Conservation (phyloP, 2,113 vertebrate genomes). For the Turnix velox region DNA sequence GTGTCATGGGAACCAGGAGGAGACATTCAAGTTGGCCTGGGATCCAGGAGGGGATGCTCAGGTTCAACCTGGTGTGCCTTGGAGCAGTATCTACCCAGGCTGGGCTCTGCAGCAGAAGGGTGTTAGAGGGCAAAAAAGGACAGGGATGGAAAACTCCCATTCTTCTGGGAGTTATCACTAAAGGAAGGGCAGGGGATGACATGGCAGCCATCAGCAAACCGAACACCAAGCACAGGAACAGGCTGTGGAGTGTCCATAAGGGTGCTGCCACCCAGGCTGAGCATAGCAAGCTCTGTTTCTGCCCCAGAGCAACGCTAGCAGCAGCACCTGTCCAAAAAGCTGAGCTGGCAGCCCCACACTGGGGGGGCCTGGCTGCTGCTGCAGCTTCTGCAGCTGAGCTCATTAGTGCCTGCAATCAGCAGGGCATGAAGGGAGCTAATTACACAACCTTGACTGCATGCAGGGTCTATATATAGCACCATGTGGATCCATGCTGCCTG, state of each 20-base stretch:
- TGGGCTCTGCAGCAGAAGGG: background rate
- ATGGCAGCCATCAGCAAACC: accelerated
- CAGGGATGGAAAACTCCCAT: background rate
- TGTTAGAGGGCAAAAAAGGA: background rate
- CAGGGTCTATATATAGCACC: background rate
- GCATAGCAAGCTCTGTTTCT: background rate
- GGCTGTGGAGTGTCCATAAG: background rate
- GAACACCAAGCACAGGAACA: accelerated
- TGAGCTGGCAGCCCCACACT: background rate
- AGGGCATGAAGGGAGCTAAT: conserved; percentile 10
- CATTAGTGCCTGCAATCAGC: conserved; percentile 35
- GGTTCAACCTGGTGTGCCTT: background rate
- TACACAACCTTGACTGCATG: background rate
- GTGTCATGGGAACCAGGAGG: background rate
- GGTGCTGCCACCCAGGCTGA: background rate
- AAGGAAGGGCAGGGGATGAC: background rate
- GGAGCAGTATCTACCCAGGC: background rate
- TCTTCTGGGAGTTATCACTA: background rate
- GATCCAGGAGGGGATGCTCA: background rate
- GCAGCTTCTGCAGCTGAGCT: background rate
- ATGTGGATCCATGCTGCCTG: background rate
- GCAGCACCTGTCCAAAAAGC: background rate
- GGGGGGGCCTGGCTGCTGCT: background rate
- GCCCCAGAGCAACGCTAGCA: accelerated
- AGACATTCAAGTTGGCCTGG: background rate